phyloP scores from a whole-genome alignment of 2,797 vertebrate genomes.

The Peromyscus melanophrys region DNA sequence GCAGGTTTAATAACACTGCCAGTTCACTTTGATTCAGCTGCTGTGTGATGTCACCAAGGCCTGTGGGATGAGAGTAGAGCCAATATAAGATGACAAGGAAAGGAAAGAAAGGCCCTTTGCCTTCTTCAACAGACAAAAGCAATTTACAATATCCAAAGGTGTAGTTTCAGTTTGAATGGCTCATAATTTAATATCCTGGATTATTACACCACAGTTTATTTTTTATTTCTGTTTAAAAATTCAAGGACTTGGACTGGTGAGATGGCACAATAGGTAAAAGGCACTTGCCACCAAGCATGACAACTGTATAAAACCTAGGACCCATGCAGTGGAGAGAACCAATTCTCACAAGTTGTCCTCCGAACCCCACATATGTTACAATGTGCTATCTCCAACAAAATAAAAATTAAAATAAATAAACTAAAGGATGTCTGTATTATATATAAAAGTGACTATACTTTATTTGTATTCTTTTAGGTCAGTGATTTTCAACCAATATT shows the following conservation, averaged over 20 bases:
- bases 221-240: constrained; percentile 64
- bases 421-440: constrained; percentile 40
- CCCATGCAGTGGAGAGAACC: not conserved
- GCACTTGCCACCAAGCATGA: not conserved
- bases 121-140: constrained; percentile 36
- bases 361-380: not conserved
- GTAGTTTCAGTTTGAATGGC: constrained; percentile 55
- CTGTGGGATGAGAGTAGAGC: constrained; percentile 85
- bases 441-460: constrained; percentile 60
- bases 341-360: not conserved
- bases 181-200: constrained; percentile 60
- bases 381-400: not conserved
- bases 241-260: not conserved
- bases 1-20: constrained; percentile 96
- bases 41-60: constrained; percentile 95
- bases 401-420: constrained; percentile 1
- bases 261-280: not conserved
- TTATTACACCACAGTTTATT: constrained; percentile 33
- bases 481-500: constrained; percentile 63
- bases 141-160: constrained; percentile 57
- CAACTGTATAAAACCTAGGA: not conserved
- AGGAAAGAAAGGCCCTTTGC: not conserved
- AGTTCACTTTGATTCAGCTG: constrained; percentile 98
- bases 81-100: not conserved
- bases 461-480: constrained; percentile 59